phyloP scores from a whole-genome alignment of 2,797 vertebrate genomes.

The Trematomus bernacchii region DNA sequence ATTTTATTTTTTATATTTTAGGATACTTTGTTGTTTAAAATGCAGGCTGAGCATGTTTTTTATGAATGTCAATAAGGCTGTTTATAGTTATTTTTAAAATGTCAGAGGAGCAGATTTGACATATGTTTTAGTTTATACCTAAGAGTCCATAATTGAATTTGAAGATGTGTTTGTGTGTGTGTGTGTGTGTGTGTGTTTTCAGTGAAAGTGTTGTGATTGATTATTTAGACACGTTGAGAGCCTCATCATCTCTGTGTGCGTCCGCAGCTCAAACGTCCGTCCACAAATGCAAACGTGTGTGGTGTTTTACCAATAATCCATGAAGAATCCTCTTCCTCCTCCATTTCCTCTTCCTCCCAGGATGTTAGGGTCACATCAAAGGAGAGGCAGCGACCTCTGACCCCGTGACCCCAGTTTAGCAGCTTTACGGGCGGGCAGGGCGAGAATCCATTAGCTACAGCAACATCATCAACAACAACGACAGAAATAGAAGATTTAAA shows the following conservation, averaged over 20 bases:
- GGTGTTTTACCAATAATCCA: constrained; percentile 81
- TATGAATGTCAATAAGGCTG: not conserved
- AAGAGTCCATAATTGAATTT: constrained; percentile 9
- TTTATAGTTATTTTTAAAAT: not conserved
- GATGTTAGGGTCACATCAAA: constrained; percentile 91
- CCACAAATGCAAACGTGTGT: constrained; percentile 23
- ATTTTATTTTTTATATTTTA: not conserved
- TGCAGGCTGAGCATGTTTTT: too few species aligned
- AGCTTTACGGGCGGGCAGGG: constrained; percentile 87
- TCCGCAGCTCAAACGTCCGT: not conserved
- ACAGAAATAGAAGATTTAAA: constrained; percentile 31
- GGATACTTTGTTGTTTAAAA: not conserved
- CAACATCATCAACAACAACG: constrained; percentile 55
- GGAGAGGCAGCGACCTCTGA: constrained; percentile 71
- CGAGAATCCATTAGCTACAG: constrained; percentile 85
- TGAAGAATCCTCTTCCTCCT: constrained; percentile 89
- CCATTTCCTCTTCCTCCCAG: constrained; percentile 90
- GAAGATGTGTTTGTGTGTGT: not conserved
- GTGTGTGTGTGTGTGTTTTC: constrained; percentile 13
- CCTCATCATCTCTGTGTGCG: constrained; percentile 33
- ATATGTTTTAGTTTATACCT: not conserved
- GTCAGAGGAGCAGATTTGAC: not conserved
- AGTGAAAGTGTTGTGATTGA: constrained; percentile 81
- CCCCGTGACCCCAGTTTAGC: constrained; percentile 62
- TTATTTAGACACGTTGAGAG: constrained; percentile 81